phyloP scores from a whole-genome alignment of 1,140 invertebrate genomes.

The Trichomalopsis sarcophagae region DNA sequence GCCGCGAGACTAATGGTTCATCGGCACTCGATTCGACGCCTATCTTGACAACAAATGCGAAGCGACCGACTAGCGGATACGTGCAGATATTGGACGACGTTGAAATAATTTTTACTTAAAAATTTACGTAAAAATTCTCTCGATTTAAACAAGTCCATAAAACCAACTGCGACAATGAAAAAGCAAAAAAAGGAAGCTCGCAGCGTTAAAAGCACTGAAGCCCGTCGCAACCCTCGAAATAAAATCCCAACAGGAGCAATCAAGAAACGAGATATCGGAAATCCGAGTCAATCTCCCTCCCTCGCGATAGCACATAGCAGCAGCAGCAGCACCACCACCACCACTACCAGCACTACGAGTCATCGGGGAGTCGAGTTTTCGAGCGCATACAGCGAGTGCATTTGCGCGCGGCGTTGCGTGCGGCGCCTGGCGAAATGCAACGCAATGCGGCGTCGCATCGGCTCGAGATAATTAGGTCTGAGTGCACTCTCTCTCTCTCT shows the following conservation, averaged over 20 bases:
- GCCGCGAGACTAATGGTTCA: conserved; percentile 70
- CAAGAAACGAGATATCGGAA: conserved; percentile 47
- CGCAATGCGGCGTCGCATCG: conserved; percentile 74
- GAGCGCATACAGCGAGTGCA: conserved; percentile 9
- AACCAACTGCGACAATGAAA: neutral
- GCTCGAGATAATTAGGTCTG: conserved; percentile 76
- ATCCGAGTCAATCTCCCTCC: conserved; percentile 24
- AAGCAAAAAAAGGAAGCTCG: neutral
- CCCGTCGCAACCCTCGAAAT: neutral
- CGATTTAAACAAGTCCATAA: no score
- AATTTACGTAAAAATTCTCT: no score
- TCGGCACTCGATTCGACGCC: conserved; percentile 37
- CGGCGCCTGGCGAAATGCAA: conserved; percentile 58
- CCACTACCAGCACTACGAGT: neutral
- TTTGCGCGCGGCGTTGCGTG: conserved; percentile 52
- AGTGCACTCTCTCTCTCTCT: conserved; percentile 70
- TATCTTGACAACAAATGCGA: conserved; percentile 2
- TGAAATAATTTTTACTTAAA: neutral
- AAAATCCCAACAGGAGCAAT: neutral
- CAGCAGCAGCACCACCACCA: no score
- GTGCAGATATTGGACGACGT: neutral
- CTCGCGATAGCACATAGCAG: neutral
- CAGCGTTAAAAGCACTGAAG: neutral
- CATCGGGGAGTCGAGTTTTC: conserved; percentile 10
- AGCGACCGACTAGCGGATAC: no score